These are phyloP conservation scores for Portevinia maculata DNA, from an alignment of 2,888 invertebrate genomes.

Conservation along the genomic window DNA sequence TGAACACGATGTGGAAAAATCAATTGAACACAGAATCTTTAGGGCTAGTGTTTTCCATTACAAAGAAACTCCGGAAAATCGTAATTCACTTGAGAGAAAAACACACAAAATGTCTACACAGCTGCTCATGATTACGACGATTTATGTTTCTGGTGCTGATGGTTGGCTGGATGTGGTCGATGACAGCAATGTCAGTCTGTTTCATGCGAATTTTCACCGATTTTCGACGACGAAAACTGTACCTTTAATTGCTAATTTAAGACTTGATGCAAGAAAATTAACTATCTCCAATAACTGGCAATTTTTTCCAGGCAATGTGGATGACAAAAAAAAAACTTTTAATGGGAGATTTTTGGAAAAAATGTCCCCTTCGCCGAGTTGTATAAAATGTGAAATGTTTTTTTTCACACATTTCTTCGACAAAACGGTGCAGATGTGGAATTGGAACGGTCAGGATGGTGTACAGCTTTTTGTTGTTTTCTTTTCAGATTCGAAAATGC, in stretches of 20 bases:
- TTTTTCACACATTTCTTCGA: constrained; percentile 51
- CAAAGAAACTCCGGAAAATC: constrained; percentile 64
- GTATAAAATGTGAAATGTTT: constrained; percentile 48
- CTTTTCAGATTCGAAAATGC: constrained; percentile 43
- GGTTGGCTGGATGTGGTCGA: constrained; percentile 46
- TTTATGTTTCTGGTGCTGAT: constrained; percentile 32
- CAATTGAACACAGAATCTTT: constrained; percentile 47
- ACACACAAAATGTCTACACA: constrained; percentile 73
- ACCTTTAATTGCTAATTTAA: constrained; percentile 6
- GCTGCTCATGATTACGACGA: constrained; percentile 64
- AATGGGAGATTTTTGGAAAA: constrained; percentile 18
- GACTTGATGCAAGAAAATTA: not conserved
- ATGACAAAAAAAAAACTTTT: constrained; percentile 21
- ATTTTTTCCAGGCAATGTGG: not conserved
- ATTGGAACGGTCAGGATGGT: constrained; percentile 44
- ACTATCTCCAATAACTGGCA: not conserved
- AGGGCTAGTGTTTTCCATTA: constrained; percentile 32
- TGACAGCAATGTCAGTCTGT: constrained; percentile 69
- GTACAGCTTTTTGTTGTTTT: constrained; percentile 51
- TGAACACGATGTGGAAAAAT: constrained; percentile 57
- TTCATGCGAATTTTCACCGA: constrained; percentile 34
- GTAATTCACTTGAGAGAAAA: constrained; percentile 66
- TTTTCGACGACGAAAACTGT: constrained; percentile 46
- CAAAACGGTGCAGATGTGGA: constrained; percentile 34
- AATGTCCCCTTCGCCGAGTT: constrained; percentile 11